Evolutionary conservation across 1,140 invertebrate genomes (phyloP).

Genomic region (Campoletis sonorensis): DNA sequence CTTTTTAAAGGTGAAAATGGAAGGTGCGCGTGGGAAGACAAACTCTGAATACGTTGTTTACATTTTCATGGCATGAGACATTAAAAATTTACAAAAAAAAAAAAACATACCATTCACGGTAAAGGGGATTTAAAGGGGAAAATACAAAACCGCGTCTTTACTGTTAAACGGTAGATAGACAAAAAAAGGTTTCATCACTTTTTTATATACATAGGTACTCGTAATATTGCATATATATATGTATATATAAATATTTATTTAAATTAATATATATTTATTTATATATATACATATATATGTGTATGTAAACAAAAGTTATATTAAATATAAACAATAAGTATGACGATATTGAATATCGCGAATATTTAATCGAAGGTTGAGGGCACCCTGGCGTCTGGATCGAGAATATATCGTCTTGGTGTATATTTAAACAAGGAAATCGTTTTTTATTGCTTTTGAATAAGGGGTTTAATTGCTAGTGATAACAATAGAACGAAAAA

Average conservation of each 20-base stretch:
- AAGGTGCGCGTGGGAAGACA: neutral
- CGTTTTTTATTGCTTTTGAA: too few species aligned
- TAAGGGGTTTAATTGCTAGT: too few species aligned
- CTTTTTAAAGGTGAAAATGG: too few species aligned
- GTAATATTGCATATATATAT: constrained; percentile 49
- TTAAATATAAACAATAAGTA: too few species aligned
- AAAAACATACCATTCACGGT: neutral
- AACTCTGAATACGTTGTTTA: constrained; percentile 5
- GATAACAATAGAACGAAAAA: too few species aligned
- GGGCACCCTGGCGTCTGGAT: too few species aligned
- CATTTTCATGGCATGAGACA: neutral
- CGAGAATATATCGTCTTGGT: too few species aligned
- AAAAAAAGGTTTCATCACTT: constrained; percentile 64
- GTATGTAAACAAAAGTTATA: too few species aligned
- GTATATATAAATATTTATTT: neutral
- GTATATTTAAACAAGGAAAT: too few species aligned
- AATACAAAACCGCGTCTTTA: constrained; percentile 52
- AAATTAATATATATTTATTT: too few species aligned
- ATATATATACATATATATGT: too few species aligned
- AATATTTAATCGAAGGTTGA: neutral
- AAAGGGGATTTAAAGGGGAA: constrained; percentile 39
- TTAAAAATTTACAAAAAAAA: neutral
- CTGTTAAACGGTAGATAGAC: constrained; percentile 66
- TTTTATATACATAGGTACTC: constrained; percentile 64
- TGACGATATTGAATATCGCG: constrained; percentile 21